Evolutionary conservation across 1,140 invertebrate species (phyloP).

Genomic region (Drosophila obscura): DNA sequence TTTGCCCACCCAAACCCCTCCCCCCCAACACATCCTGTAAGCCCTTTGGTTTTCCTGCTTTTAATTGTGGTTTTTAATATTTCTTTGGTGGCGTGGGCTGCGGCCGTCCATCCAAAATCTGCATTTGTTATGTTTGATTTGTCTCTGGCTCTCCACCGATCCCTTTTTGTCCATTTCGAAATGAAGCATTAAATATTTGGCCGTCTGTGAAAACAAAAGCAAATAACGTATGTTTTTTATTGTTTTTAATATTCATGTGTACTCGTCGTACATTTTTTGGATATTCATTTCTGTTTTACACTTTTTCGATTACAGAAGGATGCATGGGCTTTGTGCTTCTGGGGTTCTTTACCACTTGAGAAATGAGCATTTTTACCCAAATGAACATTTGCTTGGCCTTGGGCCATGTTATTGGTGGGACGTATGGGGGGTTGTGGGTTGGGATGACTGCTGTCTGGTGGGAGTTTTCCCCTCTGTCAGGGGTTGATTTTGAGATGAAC

Average conservation of each 20-base stretch:
- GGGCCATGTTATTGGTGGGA: constrained; percentile 28
- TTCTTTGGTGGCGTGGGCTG: constrained; percentile 18
- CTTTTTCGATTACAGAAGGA: constrained; percentile 7
- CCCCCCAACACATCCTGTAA: constrained; percentile 2
- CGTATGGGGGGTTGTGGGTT: too few species aligned
- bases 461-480: neutral
- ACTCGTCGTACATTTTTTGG: neutral
- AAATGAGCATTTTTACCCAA: constrained; percentile 75
- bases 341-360: constrained; percentile 65
- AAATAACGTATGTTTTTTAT: constrained; percentile 76
- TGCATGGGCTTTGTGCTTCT: constrained; percentile 21
- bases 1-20: constrained; percentile 49
- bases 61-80: constrained; percentile 81
- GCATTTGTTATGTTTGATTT: constrained; percentile 67
- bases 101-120: constrained; percentile 28
- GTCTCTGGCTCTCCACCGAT: neutral
- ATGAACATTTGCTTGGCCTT: constrained; percentile 75
- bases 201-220: constrained; percentile 58
- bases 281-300: constrained; percentile 4
- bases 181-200: constrained; percentile 80
- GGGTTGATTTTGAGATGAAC: neutral
- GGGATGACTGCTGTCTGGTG: neutral
- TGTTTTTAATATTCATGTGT: constrained; percentile 76
- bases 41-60: constrained; percentile 40
- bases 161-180: constrained; percentile 52